phyloP scores from a whole-genome alignment of 2,888 invertebrate genomes.

The Agriopis marginaria region DNA sequence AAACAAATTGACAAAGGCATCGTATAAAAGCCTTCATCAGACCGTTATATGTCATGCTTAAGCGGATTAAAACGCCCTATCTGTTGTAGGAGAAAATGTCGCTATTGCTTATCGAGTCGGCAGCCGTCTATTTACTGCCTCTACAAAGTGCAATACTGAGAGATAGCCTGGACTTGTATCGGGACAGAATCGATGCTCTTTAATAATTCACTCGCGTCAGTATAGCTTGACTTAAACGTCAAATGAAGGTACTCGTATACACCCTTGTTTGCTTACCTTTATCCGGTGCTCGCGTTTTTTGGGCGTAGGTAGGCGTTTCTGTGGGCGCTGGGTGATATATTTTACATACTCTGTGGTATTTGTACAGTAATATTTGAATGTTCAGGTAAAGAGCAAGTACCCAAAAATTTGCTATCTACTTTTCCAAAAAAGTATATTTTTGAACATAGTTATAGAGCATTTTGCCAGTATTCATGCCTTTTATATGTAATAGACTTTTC shows the following conservation, averaged over 20 bases:
- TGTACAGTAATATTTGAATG: no score
- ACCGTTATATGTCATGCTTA: constrained; percentile 15
- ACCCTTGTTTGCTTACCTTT: constrained; percentile 22
- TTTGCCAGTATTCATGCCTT: no score
- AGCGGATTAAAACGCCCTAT: constrained; percentile 18
- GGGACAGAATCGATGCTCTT: constrained; percentile 33
- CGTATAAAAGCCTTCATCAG: not conserved
- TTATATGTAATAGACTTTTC: not conserved
- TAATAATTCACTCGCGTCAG: constrained; percentile 32
- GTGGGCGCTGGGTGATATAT: not conserved
- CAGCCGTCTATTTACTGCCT: constrained; percentile 40
- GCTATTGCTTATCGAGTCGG: constrained; percentile 38
- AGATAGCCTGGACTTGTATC: constrained; percentile 32
- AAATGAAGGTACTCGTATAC: constrained; percentile 9
- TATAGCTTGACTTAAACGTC: constrained; percentile 20
- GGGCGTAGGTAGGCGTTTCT: not conserved
- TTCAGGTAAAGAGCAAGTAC: no score
- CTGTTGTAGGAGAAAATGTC: constrained; percentile 21
- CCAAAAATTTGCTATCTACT: no score
- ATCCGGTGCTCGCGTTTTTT: not conserved
- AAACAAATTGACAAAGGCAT: not conserved
- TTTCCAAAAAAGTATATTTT: no score
- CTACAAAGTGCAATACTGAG: constrained; percentile 38
- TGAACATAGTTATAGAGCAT: no score
- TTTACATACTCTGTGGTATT: no score